Conservation (phyloP, 2,888 invertebrate species). For the Pandemis cinnamomeana region DNA sequence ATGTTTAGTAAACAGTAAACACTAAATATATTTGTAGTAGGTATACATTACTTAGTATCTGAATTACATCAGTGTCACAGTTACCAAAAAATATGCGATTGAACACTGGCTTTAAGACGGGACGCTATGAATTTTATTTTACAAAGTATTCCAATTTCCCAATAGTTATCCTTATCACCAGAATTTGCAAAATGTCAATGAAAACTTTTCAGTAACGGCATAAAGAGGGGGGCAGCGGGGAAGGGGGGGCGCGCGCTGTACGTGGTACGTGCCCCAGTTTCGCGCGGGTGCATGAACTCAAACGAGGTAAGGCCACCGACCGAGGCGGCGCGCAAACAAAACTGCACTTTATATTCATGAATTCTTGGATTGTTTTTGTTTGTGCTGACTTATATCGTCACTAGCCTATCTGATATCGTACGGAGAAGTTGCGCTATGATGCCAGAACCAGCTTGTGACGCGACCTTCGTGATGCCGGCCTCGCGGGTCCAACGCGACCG, state of each 20-base stretch:
- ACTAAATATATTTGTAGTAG: background rate
- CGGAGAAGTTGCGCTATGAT: constrained; percentile 74
- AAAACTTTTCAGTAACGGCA: constrained; percentile 78
- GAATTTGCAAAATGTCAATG: constrained; percentile 77
- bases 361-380: constrained; percentile 56
- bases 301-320: constrained; percentile 85
- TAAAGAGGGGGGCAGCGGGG: constrained; percentile 58
- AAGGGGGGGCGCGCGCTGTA: constrained; percentile 70
- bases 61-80: background rate
- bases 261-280: constrained; percentile 84
- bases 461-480: constrained; percentile 80
- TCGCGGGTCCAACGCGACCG: constrained; percentile 59
- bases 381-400: constrained; percentile 69
- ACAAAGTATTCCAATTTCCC: constrained; percentile 3
- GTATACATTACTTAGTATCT: no score
- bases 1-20: constrained; percentile 6
- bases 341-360: constrained; percentile 60
- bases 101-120: background rate
- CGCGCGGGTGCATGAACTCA: constrained; percentile 84
- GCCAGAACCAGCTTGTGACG: constrained; percentile 76
- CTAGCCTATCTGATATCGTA: constrained; percentile 75
- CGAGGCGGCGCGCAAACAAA: constrained; percentile 63
- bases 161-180: constrained; percentile 60
- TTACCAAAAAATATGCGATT: background rate
- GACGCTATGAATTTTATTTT: background rate